Base-by-base conservation (phyloP, 2,888 invertebrate species). In the Athetis lepigone region DNA sequence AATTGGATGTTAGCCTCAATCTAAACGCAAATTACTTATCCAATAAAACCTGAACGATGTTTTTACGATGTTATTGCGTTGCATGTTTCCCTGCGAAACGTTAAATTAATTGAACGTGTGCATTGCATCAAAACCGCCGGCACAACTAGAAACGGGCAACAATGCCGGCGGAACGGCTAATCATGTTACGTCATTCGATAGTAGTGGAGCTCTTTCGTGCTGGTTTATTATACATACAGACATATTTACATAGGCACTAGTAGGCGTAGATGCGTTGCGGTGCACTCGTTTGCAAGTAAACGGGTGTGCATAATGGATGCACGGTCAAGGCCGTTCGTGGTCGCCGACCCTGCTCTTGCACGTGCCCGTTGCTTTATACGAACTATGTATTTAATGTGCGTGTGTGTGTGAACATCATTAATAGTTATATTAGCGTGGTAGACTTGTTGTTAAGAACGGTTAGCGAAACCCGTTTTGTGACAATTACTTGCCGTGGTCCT, bases 251-350 rank as follows among this genome's bases (percentile, higher is more conserved):
- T 79, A 82, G 83, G 81, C 76, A 60, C 73, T 76, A 76, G 83
- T 85, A 85, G 83, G 83, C 81, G 83, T 85, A 88, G 91, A 89
- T 89, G 88, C 88, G 87, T 90, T 89, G 88, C 86, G 86, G 83
- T 92, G 93, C 92, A 92, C 89, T 93, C 88, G 91, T 93, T 93
- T 89, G 90, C 90, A 91, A 93, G 92, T 91, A 92, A 93, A 92
- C 91, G 87, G 89, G 88, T 91, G 90, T 92, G 91, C 91, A 92
- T 94, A 94, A 93, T 94, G 89, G 91, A 91, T 91, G 90, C 89
- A 90, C 92, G 93, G 93, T 92, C 94, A 94, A 94, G 94, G 94
- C 78, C 93, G 85, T 66, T 79, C 78, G 86, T 89, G 90, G 88
- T 82, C 90, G 87, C 70, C 87, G 90, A 91, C 91, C 91, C 85